Percentiles rank a stretch among this genome's conserved stretches.
phyloP scores from a whole-genome alignment of 2,113 vertebrate species.

The Panurus biarmicus region DNA sequence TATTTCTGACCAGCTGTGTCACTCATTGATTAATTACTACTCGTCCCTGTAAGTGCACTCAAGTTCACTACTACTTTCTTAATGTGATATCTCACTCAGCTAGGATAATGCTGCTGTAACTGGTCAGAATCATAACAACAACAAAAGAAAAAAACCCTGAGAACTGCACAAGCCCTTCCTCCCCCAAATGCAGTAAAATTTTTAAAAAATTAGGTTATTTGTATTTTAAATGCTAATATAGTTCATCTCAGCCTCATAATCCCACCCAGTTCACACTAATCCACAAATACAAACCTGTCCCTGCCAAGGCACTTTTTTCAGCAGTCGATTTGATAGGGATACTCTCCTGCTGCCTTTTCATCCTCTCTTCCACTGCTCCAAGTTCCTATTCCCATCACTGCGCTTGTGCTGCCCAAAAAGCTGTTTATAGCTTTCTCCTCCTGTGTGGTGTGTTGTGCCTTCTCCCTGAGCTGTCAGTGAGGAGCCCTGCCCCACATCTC shows the following conservation, averaged over 20 bases:
- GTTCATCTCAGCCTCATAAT: not conserved
- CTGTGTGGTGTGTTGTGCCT: rapidly evolving
- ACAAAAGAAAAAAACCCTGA: not conserved
- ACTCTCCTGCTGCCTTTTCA: not conserved
- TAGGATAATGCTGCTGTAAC: not conserved
- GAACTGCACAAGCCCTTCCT: not conserved
- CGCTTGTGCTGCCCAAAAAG: not conserved
- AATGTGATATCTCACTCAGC: not conserved
- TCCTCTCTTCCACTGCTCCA: not conserved
- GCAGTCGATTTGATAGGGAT: rapidly evolving
- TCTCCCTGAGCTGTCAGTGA: not conserved
- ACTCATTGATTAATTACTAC: not conserved
- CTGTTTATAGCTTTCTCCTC: not conserved
- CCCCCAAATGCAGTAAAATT: not conserved
- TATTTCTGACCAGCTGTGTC: not conserved
- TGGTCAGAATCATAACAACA: not conserved
- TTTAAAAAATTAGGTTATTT: rapidly evolving
- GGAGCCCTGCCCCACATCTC: not conserved
- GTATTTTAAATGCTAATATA: not conserved
- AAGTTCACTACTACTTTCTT: not conserved
- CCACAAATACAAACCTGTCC: not conserved
- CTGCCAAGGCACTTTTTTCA: not conserved
- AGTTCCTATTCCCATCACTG: rapidly evolving
- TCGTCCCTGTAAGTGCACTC: not conserved
- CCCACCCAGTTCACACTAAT: not conserved